These are phyloP conservation scores for Alentia gelatinosa DNA, from an alignment of 2,888 invertebrate genomes.

Conservation along the genomic window DNA sequence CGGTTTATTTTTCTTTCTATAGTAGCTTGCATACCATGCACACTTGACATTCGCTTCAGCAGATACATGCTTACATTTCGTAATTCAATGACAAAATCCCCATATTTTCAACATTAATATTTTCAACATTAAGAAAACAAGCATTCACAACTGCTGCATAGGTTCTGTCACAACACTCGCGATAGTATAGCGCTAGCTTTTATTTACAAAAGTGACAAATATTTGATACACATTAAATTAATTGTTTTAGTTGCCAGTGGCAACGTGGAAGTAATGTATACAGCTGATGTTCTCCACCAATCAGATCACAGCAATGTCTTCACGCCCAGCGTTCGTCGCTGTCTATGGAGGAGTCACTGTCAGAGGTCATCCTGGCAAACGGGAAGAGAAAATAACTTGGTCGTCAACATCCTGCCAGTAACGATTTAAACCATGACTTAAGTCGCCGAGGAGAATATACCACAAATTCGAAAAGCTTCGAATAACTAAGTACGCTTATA, in stretches of 20 bases:
- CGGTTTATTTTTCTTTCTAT: no score
- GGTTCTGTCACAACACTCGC: not conserved
- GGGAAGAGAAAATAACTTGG: not conserved
- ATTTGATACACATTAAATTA: conserved; percentile 19
- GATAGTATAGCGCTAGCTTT: not conserved
- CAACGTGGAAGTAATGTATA: conserved; percentile 36
- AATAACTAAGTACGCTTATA: no score
- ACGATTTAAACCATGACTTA: not conserved
- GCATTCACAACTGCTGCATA: not conserved
- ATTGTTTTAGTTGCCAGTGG: conserved; percentile 26
- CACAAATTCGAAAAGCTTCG: not conserved
- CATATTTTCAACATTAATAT: no score
- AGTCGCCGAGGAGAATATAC: not conserved
- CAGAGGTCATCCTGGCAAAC: not conserved
- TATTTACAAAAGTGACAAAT: not conserved
- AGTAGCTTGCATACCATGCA: no score
- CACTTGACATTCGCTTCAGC: no score
- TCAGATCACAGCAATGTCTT: conserved; percentile 42
- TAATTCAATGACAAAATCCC: no score
- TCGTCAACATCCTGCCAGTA: not conserved
- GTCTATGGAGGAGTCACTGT: conserved; percentile 30
- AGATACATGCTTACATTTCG: no score
- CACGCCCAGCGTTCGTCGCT: conserved; percentile 51
- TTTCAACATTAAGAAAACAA: not conserved
- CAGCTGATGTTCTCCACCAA: conserved; percentile 34